Conservation (phyloP, 2,888 invertebrate species). For the Sepiola atlantica region DNA sequence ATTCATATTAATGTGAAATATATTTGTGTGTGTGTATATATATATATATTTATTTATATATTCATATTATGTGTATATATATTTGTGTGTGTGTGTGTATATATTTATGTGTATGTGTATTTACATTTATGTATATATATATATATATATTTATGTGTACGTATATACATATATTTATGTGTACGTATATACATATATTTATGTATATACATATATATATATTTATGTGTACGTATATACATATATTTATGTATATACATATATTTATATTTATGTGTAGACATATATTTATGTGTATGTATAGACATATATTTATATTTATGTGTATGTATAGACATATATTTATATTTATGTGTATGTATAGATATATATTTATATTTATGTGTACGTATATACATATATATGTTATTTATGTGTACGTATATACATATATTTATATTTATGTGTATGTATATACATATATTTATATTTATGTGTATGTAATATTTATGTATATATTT, state of each 20-base stretch:
- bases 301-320: neutral
- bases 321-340: too few relatives aligned
- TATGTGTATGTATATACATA: neutral
- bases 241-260: neutral
- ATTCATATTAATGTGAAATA: neutral
- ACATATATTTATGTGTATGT: neutral
- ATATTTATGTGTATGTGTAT: too few relatives aligned
- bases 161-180: neutral
- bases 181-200: too few relatives aligned
- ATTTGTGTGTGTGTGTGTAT: too few relatives aligned
- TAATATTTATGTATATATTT: too few relatives aligned
- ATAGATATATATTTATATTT: too few relatives aligned
- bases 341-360: too few relatives aligned
- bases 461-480: too few relatives aligned
- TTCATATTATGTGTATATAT: neutral
- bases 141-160: neutral
- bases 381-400: neutral
- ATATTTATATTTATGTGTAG: neutral
- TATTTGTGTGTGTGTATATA: too few relatives aligned
- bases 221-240: neutral
- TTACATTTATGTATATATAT: too few relatives aligned
- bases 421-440: too few relatives aligned
- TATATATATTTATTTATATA: neutral
- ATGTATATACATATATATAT: too few relatives aligned
- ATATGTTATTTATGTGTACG: neutral